phyloP scores from a whole-genome alignment of 64 coral and sea anemone genomes.

The Orbicella faveolata region DNA sequence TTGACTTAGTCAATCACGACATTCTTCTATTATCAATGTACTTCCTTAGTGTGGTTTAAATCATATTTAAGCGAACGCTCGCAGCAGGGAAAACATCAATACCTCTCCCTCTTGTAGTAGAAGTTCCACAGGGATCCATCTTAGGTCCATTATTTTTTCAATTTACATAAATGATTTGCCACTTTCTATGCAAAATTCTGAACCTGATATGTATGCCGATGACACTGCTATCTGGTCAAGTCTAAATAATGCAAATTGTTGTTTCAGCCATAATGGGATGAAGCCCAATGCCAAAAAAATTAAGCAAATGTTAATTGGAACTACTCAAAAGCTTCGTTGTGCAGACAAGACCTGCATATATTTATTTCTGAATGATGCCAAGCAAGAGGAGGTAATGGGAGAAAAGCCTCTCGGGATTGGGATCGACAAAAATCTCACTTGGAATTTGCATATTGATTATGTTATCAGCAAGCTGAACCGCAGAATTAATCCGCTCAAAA shows the following conservation, averaged over 20 bases:
- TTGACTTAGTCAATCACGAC: no score
- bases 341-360: neutral
- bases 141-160: neutral
- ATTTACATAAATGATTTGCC: neutral
- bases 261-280: slow-evolving; percentile 15
- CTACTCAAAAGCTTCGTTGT: slow-evolving; percentile 19
- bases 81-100: neutral
- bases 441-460: no score
- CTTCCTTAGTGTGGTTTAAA: neutral
- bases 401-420: no score
- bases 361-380: neutral
- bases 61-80: neutral
- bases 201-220: no score
- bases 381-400: no score
- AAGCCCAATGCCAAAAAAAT: slow-evolving; percentile 13
- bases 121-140: neutral
- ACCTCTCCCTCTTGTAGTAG: neutral
- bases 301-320: neutral
- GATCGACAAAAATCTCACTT: no score
- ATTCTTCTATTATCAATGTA: no score
- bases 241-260: slow-evolving; percentile 14
- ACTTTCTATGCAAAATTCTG: neutral
- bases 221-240: slow-evolving; percentile 19
- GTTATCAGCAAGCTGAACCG: no score
- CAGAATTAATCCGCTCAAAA: no score